Conservation (phyloP, 2,888 invertebrate genomes). For the Ochropleura leucogaster region DNA sequence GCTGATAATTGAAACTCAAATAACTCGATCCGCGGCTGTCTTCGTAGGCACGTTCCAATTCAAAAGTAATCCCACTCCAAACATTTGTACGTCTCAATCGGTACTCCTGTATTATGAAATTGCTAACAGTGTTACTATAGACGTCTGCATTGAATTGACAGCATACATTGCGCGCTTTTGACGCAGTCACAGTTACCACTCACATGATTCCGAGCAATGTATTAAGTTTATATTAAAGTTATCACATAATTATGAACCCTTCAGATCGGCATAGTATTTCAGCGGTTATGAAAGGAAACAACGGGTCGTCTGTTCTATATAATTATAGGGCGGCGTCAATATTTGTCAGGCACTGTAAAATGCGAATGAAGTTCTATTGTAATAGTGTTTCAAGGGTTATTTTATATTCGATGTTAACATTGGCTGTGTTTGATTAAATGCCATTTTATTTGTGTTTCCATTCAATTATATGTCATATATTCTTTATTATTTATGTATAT, state of each 20-base stretch:
- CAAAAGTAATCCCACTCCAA: conserved; percentile 88
- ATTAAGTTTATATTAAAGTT: conserved; percentile 7
- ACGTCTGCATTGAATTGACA: conserved; percentile 14
- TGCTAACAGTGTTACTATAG: conserved; percentile 44
- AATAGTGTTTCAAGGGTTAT: conserved; percentile 61
- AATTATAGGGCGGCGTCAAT: conserved; percentile 80
- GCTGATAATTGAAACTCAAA: conserved; percentile 89
- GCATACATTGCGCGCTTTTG: conserved; percentile 48
- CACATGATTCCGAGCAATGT: conserved; percentile 60
- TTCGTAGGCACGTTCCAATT: conserved; percentile 90
- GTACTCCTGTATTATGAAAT: conserved; percentile 69
- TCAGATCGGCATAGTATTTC: conserved; percentile 68
- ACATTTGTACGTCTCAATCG: conserved; percentile 89
- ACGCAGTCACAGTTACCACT: too few relatives aligned
- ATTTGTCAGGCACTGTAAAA: conserved; percentile 77
- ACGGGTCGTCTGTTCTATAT: conserved; percentile 75
- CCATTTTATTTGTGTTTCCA: conserved; percentile 5
- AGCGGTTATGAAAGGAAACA: conserved; percentile 82
- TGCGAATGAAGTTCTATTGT: conserved; percentile 78
- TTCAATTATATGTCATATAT: neutral
- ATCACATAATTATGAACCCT: conserved; percentile 43
- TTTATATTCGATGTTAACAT: conserved; percentile 52
- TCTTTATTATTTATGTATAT: neutral
- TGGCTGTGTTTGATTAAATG: conserved; percentile 23
- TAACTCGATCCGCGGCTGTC: conserved; percentile 84